Conservation (phyloP, 2,888 invertebrate species). For the Selenia dentaria region DNA sequence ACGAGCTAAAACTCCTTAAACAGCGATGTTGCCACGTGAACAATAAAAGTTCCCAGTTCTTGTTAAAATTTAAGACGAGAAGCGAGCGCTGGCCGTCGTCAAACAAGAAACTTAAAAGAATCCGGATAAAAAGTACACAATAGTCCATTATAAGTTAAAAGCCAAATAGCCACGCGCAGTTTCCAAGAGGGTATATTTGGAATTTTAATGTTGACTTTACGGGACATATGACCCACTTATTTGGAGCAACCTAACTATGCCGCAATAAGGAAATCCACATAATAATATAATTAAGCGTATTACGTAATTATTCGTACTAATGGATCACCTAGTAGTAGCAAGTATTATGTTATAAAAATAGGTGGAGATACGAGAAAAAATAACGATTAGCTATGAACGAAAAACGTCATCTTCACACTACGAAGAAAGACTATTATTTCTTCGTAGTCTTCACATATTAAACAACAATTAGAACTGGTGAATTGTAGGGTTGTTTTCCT, state of each 20-base stretch:
- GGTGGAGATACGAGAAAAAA: too few species aligned
- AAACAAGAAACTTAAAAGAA: conserved; percentile 2
- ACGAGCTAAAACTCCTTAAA: conserved; percentile 10
- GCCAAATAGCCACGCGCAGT: background rate
- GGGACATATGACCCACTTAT: background rate
- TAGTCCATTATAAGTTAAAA: conserved; percentile 4
- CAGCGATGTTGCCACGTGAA: conserved; percentile 9
- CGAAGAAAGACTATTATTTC: too few species aligned
- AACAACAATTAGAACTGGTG: too few species aligned
- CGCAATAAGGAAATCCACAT: too few species aligned
- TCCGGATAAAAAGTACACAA: conserved; percentile 6
- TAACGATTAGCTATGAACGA: too few species aligned
- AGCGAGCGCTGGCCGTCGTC: background rate
- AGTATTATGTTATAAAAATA: too few species aligned
- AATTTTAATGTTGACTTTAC: conserved; percentile 3
- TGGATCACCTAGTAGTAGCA: too few species aligned
- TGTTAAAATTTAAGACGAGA: conserved; percentile 14
- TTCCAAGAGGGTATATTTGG: background rate
- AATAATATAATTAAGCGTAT: too few species aligned
- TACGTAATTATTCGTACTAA: too few species aligned
- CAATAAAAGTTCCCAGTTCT: conserved; percentile 11
- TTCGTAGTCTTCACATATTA: too few species aligned
- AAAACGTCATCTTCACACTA: too few species aligned
- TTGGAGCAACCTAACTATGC: background rate
- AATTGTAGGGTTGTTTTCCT: too few species aligned